Base-by-base conservation (phyloP, 37 sponge, comb jelly and placozoan genomes). In the Chondrosia reniformis region DNA sequence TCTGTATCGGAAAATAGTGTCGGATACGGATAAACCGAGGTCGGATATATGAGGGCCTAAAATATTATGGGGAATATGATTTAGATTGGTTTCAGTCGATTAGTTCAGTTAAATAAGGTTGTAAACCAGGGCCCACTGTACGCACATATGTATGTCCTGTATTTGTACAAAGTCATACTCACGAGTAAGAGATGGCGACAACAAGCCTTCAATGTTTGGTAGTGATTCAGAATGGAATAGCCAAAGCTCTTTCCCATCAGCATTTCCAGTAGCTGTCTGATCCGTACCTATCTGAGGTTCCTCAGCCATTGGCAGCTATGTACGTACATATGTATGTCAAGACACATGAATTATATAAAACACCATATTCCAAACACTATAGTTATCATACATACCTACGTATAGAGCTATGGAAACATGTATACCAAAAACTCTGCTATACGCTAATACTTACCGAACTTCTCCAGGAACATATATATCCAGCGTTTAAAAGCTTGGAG, bases 241-340 rank as follows among this genome's bases (percentile, higher is more conserved):
- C 92, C 92, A 91, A 73, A 91, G 59, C 33, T 91, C 92, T 73
- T 86, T 91, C 31, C 58, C 59, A 33, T 91, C 92, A 28, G 78
- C 92, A 43, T 69, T 77, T n/a, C 64, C 34, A 17, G 76, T 81
- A 72, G 72, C 19, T 39, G 72, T 39, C 43, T 42, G 1, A 34
- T 77, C 77, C 13, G 77, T 36, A 57, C n/a, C 59, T 59, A 7
- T 54, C 21, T 40, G 34, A 49, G 76, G 2, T 30, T 64, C 66
- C 21, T 33, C 19, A 64, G 36, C 31, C 66, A 64, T 33, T 36
- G 28, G 36, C 3, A 64, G 34, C 25, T 61, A 62, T 9, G 19
- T 62, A 62, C 63, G n/a, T 62, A 62, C 27, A 22, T 22, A 62
- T 25, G 63, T 62, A 62, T 22, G 63, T 62, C 13, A 22, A 49